Conservation (phyloP, 1,140 invertebrate genomes). For the Nasonia vitripennis region DNA sequence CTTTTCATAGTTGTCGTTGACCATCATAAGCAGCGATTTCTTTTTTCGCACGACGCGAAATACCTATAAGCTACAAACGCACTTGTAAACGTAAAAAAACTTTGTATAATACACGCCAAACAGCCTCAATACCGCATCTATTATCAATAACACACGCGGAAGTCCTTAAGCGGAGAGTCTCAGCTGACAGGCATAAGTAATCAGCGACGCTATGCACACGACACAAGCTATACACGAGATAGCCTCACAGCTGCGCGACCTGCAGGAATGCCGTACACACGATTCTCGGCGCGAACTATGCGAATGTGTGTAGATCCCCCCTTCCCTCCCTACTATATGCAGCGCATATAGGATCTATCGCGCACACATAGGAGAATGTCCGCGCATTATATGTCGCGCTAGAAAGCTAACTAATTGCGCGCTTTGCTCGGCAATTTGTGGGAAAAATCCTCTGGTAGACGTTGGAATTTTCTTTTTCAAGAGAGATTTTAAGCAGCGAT, state of each 20-base stretch:
- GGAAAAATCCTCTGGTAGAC: neutral
- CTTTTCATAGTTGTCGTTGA: neutral
- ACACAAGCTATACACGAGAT: neutral
- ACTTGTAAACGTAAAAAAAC: too few relatives aligned
- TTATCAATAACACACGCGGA: neutral
- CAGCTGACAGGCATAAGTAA: neutral
- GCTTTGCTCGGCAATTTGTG: neutral
- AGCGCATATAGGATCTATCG: neutral
- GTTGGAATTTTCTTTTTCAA: neutral
- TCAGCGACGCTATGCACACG: neutral
- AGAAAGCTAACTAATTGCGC: constrained; percentile 3
- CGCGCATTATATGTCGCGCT: neutral
- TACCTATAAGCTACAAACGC: too few relatives aligned
- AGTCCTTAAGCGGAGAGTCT: neutral
- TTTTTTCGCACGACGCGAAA: neutral
- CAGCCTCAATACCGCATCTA: neutral
- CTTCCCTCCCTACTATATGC: too few relatives aligned
- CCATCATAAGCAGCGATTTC: neutral
- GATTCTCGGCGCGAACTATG: neutral
- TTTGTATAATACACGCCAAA: neutral
- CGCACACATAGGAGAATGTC: neutral
- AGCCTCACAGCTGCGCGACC: neutral
- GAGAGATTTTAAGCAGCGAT: too few relatives aligned
- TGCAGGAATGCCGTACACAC: neutral
- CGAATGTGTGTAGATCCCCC: neutral